Percentiles rank a stretch among this genome's conserved stretches.
Conservation (phyloP, 2,888 invertebrate species). For the Cephus pygmeus region DNA sequence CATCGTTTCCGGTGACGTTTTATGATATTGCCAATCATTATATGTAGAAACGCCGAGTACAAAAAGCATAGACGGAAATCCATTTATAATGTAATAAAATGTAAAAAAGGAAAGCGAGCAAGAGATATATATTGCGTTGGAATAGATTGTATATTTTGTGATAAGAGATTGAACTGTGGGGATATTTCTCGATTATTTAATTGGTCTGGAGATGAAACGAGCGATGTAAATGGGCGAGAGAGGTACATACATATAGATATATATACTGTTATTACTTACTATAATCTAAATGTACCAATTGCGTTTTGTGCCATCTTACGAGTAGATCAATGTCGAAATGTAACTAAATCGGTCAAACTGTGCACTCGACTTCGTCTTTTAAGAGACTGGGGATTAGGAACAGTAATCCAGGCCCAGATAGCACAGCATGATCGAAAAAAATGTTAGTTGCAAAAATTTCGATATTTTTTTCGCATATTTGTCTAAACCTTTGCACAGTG, state of each 20-base stretch:
- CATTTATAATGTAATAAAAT: conserved; percentile 12
- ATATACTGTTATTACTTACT: conserved; percentile 13
- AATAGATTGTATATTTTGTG: conserved; percentile 61
- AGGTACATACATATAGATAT: conserved; percentile 20
- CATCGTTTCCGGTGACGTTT: conserved; percentile 3
- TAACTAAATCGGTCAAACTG: conserved; percentile 7
- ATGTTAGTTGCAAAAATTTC: conserved; percentile 10
- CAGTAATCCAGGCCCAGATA: too few relatives aligned
- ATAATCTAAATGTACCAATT: conserved; percentile 25
- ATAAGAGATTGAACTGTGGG: conserved; percentile 41
- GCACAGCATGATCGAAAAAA: conserved; percentile 9
- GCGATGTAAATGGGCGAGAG: conserved; percentile 25
- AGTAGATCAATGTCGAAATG: conserved; percentile 28
- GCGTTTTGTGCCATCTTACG: conserved; percentile 50
- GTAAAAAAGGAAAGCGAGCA: conserved; percentile 19
- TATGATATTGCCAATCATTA: conserved; percentile 7
- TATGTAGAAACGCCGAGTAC: conserved; percentile 22
- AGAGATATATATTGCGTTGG: conserved; percentile 35
- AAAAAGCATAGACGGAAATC: conserved; percentile 20
- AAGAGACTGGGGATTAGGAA: too few relatives aligned
- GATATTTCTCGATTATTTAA: too few relatives aligned
- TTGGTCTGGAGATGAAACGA: not conserved
- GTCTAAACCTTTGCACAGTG: too few relatives aligned
- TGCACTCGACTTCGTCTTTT: conserved; percentile 12
- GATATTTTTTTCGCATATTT: conserved; percentile 7